Percentiles rank a stretch among this genome's conserved stretches.
Conservation (phyloP, 2,797 vertebrate genomes). For the Danio kyathit region DNA sequence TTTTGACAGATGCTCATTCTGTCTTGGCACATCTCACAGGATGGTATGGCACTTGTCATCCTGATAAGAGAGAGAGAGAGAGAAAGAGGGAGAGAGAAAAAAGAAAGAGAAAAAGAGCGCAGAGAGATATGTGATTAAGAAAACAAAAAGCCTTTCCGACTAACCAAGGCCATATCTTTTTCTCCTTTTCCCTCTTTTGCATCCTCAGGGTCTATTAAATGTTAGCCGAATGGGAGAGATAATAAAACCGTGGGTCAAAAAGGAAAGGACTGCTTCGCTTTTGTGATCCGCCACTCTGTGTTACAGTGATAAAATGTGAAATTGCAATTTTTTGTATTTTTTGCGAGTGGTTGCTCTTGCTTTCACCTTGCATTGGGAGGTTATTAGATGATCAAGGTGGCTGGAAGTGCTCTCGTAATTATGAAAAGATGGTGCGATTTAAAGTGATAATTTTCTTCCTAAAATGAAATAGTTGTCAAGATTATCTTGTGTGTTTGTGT, state of each 20-base stretch:
- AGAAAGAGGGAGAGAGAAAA: conserved; percentile 16
- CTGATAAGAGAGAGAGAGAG: conserved; percentile 55
- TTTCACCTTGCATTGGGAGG: conserved; percentile 12
- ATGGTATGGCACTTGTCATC: conserved; percentile 81
- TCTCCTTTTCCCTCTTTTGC: conserved; percentile 52
- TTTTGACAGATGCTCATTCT: conserved; percentile 86
- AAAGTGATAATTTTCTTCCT: background rate
- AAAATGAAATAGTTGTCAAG: background rate
- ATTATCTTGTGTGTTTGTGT: too few relatives aligned
- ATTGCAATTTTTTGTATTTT: background rate
- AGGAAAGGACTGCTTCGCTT: conserved; percentile 26
- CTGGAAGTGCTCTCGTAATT: conserved; percentile 5
- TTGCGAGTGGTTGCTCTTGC: background rate
- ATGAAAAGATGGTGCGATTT: conserved; percentile 12
- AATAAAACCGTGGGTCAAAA: conserved; percentile 36
- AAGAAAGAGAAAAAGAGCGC: conserved; percentile 20
- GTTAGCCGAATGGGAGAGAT: conserved; percentile 41
- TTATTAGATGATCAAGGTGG: conserved; percentile 23
- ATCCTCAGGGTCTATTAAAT: conserved; percentile 46
- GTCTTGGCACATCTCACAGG: conserved; percentile 84
- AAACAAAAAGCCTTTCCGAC: conserved; percentile 52
- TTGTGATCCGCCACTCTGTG: conserved; percentile 35
- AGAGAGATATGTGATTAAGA: conserved; percentile 51
- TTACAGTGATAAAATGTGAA: conserved; percentile 43
- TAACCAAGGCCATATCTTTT: conserved; percentile 49